Evolutionary conservation across 2,113 vertebrate species (phyloP), one percentile per base, ranked within the genome.

Genomic region (Halichoeres trimaculatus): DNA sequence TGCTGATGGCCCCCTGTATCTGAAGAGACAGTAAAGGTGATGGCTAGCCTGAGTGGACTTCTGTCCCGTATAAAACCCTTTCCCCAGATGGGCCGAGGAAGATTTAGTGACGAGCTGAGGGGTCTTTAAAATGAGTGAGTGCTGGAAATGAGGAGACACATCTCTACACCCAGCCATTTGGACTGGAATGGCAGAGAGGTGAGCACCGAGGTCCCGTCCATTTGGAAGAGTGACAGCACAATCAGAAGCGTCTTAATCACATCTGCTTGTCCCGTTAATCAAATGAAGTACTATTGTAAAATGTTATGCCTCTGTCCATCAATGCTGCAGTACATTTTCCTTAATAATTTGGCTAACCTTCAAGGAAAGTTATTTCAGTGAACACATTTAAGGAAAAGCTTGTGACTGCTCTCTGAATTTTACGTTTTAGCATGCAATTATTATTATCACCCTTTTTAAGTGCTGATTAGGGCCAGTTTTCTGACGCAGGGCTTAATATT

Each of bases 181-280:
- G 88, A 90, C 77, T 61, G 81, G 76, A 67, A 82, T 79, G 74
- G 85, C 70, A 60, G 60, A 43, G 75, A 80, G 92, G 88, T 83
- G 76, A 90, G 76, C 74, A 54, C 64, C 17, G 78, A 76, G 86
- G 85, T 87, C 78, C 75, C 60, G 90, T 89, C 90, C 90, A 91
- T 93, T 94, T 92, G 87, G 91, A 94, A 91, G 91, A 93, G 73
- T 90, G 93, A 93, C 93, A 92, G 91, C 70, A 81, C 85, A 85
- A 92, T 93, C 89, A 87, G 83, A 84, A 87, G 81, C 11, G 36
- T 79, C 78, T 94, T 94, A 89, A 93, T 94, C 92, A 93, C 88
- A 70, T 78, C 78, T 70, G 66, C 64, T 81, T 85, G 90, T 90
- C 90, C 86, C 85, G 34, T 94, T 89, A 76, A 93, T 93, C 91